Percentiles rank a stretch among this genome's conserved stretches.
Evolutionary conservation across 2,113 vertebrate species (phyloP).

Genomic region (Oncorhynchus mykiss): DNA sequence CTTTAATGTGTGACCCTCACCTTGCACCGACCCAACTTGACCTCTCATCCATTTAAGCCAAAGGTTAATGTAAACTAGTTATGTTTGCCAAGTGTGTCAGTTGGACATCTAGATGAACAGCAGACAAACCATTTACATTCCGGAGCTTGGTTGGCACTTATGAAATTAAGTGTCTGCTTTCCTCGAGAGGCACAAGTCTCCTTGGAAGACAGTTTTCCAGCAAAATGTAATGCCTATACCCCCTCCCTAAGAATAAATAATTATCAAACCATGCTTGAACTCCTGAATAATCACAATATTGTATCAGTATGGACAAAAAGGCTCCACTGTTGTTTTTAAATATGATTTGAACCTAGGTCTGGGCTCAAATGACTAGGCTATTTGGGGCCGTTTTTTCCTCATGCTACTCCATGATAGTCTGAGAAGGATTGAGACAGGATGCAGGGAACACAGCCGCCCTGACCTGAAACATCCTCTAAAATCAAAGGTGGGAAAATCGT

Average conservation of each 20-base stretch:
- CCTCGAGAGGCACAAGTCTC: no score
- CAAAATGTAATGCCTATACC: no score
- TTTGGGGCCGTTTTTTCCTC: background rate
- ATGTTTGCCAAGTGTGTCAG: background rate
- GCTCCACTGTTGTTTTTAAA: no score
- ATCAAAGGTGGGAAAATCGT: conserved; percentile 26
- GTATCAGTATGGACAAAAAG: no score
- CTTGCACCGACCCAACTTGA: background rate
- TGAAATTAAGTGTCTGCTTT: no score
- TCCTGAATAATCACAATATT: no score
- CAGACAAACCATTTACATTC: background rate
- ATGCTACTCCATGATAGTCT: conserved; percentile 1
- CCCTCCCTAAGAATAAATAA: no score
- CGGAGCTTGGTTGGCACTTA: no score
- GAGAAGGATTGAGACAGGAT: conserved; percentile 23
- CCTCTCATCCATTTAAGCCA: conserved; percentile 3
- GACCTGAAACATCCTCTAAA: conserved; percentile 33
- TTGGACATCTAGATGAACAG: background rate
- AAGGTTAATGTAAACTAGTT: conserved; percentile 8
- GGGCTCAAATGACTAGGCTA: background rate
- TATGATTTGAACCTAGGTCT: no score
- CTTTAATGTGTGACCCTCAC: background rate
- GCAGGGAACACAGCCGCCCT: conserved; percentile 18
- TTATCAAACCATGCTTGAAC: no score
- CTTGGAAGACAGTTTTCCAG: no score